Base-by-base conservation (phyloP, 2,113 vertebrate species). In the Gnathonemus echidnorhynchus region DNA sequence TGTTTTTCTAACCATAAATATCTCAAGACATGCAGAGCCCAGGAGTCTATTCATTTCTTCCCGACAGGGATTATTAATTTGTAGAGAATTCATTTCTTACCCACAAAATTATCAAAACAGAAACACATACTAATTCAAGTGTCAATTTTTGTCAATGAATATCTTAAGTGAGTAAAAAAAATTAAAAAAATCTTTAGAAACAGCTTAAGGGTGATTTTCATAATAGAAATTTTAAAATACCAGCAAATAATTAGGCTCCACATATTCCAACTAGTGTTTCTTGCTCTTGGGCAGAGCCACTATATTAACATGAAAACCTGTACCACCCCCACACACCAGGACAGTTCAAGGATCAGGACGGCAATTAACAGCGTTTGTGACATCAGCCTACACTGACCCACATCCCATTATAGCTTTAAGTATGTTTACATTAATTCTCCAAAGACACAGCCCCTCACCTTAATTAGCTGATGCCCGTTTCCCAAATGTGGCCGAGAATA, bases 321-420 rank as follows among this genome's bases (percentile, higher is more conserved):
- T 21, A 84, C 50, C 46, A 15, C 24, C 49, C n/a, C 89, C 21
- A 85, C 39, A 21, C 77, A 42, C 24, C 88, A 56, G 35, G 24
- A 50, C 70, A 53, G 88, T 27, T 53, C 35, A 31, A 19, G 48
- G 9, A 80, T 56, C 19, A 17, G 27, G 88, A 53, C 89, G 5
- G 13, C 48, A n/a, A 13, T n/a, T 15, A 48, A 53, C 70, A 89
- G 24, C 10, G 21, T 53, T 91, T 93, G 46, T 94, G 94, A 93
- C 94, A 93, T 93, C 93, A 91, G 93, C 93, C 94, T 94, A 94
- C 94, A 94, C 95, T 96, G 95, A 95, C 95, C 95, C 95, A 96
- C 94, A 96, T 96, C 95, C 96, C 95, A 95, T 96, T 96, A 96
- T 95, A 96, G 95, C 95, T 95, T 93, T 96, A 96, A 96, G 96